Conservation (phyloP, 2,113 vertebrate genomes). For the Neoarius graeffei region DNA sequence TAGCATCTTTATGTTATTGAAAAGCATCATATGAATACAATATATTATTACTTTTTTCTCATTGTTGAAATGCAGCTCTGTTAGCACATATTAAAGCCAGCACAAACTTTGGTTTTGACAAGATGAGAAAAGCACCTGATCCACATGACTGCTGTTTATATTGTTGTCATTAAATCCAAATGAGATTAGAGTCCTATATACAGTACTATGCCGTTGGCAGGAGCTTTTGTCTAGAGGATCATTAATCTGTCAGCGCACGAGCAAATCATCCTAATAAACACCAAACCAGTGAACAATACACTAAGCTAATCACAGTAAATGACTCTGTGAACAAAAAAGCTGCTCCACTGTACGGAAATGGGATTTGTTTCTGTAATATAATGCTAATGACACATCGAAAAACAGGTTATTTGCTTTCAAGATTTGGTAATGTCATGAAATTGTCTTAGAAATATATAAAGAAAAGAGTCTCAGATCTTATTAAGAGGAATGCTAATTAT, state of each 20-base stretch:
- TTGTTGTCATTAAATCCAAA: slow-evolving; percentile 35
- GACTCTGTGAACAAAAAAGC: slow-evolving; percentile 38
- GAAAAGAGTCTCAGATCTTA: not conserved
- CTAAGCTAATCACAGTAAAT: slow-evolving; percentile 54
- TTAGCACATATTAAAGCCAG: not conserved
- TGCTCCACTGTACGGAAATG: not conserved
- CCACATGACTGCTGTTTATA: not conserved
- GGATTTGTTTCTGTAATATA: slow-evolving; percentile 19
- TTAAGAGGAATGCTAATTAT: not conserved
- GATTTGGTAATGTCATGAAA: not conserved
- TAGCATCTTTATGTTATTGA: not conserved
- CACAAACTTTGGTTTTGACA: not conserved
- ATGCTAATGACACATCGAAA: not conserved
- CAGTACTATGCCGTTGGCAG: slow-evolving; percentile 23
- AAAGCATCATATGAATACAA: not conserved
- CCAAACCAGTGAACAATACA: slow-evolving; percentile 43
- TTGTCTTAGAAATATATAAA: not conserved
- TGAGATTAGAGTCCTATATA: slow-evolving; percentile 29
- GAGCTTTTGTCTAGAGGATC: slow-evolving; percentile 45
- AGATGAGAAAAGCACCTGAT: not conserved
- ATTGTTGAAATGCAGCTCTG: not conserved
- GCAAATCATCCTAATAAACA: slow-evolving; percentile 51
- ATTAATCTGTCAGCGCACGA: slow-evolving; percentile 43
- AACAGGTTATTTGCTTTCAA: not conserved
- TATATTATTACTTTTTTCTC: not conserved